Evolutionary conservation across 2,113 vertebrate genomes (phyloP).

Genomic region (Delphinapterus leucas): DNA sequence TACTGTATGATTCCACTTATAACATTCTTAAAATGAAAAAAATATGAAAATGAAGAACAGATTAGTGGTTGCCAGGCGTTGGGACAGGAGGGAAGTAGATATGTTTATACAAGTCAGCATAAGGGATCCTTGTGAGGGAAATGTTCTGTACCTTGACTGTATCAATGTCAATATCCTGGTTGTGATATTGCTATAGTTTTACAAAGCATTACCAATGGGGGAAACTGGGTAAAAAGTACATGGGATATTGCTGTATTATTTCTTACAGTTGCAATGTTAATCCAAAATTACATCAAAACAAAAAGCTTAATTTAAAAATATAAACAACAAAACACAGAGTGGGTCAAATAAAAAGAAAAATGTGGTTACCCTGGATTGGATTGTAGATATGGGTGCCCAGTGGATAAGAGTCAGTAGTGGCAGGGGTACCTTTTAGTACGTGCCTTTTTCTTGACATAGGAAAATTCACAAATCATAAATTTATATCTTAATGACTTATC

Average conservation of each 20-base stretch:
- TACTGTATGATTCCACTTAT: neutral
- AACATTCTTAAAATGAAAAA: neutral
- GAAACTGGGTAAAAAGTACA: neutral
- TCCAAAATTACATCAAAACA: neutral
- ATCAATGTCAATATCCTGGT: neutral
- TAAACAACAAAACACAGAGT: neutral
- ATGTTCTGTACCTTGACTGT: neutral
- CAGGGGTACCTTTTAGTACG: neutral
- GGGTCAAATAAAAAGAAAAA: neutral
- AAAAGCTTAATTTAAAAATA: neutral
- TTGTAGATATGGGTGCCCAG: neutral
- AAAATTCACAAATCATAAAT: neutral
- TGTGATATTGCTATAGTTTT: neutral
- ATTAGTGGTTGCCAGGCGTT: neutral
- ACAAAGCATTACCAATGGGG: neutral
- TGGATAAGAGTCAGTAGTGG: neutral
- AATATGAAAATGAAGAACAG: neutral
- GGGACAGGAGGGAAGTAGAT: neutral
- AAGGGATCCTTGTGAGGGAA: neutral
- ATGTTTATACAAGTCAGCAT: neutral
- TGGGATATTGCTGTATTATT: neutral
- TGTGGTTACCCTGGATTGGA: neutral
- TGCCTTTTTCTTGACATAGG: neutral
- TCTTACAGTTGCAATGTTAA: neutral
- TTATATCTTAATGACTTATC: neutral